Evolutionary conservation across 2,797 vertebrate species (phyloP).

Genomic region (Helostoma temminkii): DNA sequence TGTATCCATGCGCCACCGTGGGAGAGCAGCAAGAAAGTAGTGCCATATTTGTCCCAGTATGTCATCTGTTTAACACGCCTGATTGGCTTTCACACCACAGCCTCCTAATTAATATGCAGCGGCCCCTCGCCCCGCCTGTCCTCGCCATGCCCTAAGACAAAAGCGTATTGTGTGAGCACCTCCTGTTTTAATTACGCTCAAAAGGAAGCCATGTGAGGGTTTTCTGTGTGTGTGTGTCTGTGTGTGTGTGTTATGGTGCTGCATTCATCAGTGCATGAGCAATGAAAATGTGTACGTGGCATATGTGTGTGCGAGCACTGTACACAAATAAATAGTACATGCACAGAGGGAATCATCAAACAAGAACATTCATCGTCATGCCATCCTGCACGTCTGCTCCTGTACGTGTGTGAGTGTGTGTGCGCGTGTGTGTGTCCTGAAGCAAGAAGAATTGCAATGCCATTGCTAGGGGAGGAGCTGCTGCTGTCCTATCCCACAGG

Average conservation of each 20-base stretch:
- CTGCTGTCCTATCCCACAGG: slow-evolving; percentile 61
- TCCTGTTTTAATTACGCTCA: slow-evolving; percentile 86
- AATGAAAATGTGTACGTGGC: slow-evolving; percentile 23
- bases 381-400: slow-evolving; percentile 55
- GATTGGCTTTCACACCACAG: slow-evolving; percentile 80
- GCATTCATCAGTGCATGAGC: slow-evolving; percentile 48
- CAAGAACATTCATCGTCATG: slow-evolving; percentile 61
- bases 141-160: slow-evolving; percentile 83
- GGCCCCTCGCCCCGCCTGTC: slow-evolving; percentile 68
- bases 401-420: slow-evolving; percentile 18
- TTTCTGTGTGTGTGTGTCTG: slow-evolving; percentile 44
- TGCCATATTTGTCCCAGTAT: slow-evolving; percentile 78
- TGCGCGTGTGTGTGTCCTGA: slow-evolving; percentile 35
- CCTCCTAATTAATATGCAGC: slow-evolving; percentile 85
- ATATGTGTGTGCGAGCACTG: slow-evolving; percentile 26
- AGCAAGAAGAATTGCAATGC: slow-evolving; percentile 68
- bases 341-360: slow-evolving; percentile 64
- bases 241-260: slow-evolving; percentile 35
- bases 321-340: slow-evolving; percentile 54
- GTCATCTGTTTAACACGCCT: slow-evolving; percentile 83
- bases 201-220: slow-evolving; percentile 70
- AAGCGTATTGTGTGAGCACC: slow-evolving; percentile 83
- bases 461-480: slow-evolving; percentile 66
- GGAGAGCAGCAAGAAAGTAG: slow-evolving; percentile 81
- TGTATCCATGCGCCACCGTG: slow-evolving; percentile 81